phyloP scores from a whole-genome alignment of 2,888 invertebrate genomes.

The Galerucella nymphaeae region DNA sequence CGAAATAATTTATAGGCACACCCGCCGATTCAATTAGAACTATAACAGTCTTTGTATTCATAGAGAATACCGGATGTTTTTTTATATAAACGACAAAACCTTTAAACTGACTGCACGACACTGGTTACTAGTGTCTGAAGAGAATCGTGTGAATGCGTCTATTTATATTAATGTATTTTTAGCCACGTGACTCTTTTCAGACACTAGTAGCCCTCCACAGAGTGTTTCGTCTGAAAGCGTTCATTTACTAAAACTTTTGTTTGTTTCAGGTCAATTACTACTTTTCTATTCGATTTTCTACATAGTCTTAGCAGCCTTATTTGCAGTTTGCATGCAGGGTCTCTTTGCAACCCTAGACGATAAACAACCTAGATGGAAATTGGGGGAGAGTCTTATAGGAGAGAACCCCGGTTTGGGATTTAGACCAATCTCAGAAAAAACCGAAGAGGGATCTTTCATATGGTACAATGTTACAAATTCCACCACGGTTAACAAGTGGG shows the following conservation, averaged over 20 bases:
- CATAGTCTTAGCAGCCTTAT: constrained; percentile 82
- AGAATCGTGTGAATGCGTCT: too few relatives aligned
- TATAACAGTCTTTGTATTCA: too few relatives aligned
- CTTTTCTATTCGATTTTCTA: constrained; percentile 92
- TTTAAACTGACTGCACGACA: too few relatives aligned
- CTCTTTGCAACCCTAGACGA: constrained; percentile 78
- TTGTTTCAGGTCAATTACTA: constrained; percentile 80
- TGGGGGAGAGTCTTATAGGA: constrained; percentile 82
- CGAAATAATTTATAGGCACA: too few relatives aligned
- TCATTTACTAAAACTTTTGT: constrained; percentile 40
- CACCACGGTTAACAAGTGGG: constrained; percentile 69
- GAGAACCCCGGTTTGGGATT: constrained; percentile 74
- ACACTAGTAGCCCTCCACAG: too few relatives aligned
- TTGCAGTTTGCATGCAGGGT: constrained; percentile 87
- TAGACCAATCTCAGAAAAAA: constrained; percentile 69
- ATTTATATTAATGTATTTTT: too few relatives aligned
- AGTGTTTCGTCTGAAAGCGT: too few relatives aligned
- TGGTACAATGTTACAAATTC: constrained; percentile 69
- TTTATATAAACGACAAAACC: too few relatives aligned
- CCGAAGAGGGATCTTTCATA: constrained; percentile 72
- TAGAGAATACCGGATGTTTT: too few relatives aligned
- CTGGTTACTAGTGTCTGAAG: too few relatives aligned
- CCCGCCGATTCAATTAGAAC: too few relatives aligned
- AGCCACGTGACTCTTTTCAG: too few relatives aligned
- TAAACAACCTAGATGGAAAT: constrained; percentile 79